Evolutionary conservation across 2,113 vertebrate genomes (phyloP), one percentile per base, ranked within the genome.

Genomic region (Coryphaenoides rupestris): DNA sequence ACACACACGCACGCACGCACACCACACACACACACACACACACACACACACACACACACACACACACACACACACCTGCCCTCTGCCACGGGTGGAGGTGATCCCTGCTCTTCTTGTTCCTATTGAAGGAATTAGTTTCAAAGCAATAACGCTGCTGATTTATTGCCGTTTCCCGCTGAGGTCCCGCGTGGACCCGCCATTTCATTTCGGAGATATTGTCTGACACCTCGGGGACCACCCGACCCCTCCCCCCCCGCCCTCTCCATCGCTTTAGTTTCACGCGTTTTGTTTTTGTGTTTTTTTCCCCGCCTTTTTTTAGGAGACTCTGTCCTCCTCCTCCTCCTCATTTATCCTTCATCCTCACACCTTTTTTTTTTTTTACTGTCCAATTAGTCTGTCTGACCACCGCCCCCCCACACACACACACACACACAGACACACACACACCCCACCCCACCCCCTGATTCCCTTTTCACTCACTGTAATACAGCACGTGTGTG

Each of bases 201-300:
- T 52, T 53, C 24, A 69, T 62, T 58, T 63, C 62, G 55, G 10
- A 21, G 54, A 58, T 68, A 55, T 65, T 58, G 65, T 47, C 60
- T 60, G 23, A 55, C 26, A 47, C 54, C 46, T 59, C 52, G 17
- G 13, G 28, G 62, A 62, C 14, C 3, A 17, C 19, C 59, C 56
- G 19, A 16, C 60, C 21, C 16, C 2, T 13, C 16, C 2, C 13
- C 2, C n/a, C 7, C 14, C 49, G 17, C 12, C 19, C 22, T 49
- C 40, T 19, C 40, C 40, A 6, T 13, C 40, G 5, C 13, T 13
- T 45, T 13, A n/a, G 15, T 1, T 49, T 15, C 47, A 33, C 28
- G 10, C 28, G 28, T 10, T 33, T 5, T 4, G 47, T 49, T 15
- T 15, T 49, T 15, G 15, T 3, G 14, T 49, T 16, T 49, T 17